phyloP scores from a whole-genome alignment of 2,888 invertebrate species.

The Hypomecis punctinalis region DNA sequence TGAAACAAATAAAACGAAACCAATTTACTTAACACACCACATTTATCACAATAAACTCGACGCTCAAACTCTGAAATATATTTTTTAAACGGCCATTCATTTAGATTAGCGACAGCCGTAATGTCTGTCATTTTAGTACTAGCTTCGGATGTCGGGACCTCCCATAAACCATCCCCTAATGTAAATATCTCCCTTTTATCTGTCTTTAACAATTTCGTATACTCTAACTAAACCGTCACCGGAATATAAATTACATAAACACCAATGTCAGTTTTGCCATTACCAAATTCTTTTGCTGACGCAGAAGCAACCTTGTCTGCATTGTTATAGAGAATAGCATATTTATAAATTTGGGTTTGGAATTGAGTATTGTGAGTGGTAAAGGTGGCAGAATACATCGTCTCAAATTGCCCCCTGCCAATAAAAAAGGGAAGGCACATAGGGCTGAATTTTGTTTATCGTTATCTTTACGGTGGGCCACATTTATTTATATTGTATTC shows the following conservation, averaged over 20 bases:
- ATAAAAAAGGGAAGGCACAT: slow-evolving; percentile 81
- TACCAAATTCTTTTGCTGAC: slow-evolving; percentile 28
- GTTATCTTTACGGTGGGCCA: slow-evolving; percentile 80
- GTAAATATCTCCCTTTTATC: slow-evolving; percentile 83
- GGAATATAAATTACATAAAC: slow-evolving; percentile 78
- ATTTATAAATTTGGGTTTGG: slow-evolving; percentile 9
- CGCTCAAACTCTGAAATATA: slow-evolving; percentile 45
- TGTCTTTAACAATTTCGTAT: slow-evolving; percentile 84
- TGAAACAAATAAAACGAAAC: slow-evolving; percentile 28
- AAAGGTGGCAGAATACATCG: slow-evolving; percentile 76
- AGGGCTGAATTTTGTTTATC: slow-evolving; percentile 83
- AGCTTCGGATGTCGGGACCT: slow-evolving; percentile 65
- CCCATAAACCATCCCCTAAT: slow-evolving; percentile 78
- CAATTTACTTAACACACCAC: slow-evolving; percentile 35
- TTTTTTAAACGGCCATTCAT: slow-evolving; percentile 66
- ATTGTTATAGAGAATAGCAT: slow-evolving; percentile 39
- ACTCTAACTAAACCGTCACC: slow-evolving; percentile 81
- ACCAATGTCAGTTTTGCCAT: slow-evolving; percentile 52
- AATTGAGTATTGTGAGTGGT: slow-evolving; percentile 50
- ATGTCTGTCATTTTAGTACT: slow-evolving; percentile 72
- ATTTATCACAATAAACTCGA: slow-evolving; percentile 46
- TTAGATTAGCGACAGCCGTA: slow-evolving; percentile 71
- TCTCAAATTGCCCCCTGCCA: slow-evolving; percentile 82
- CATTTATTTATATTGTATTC: slow-evolving; percentile 79
- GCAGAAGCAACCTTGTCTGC: slow-evolving; percentile 47